Conservation (phyloP, 2,888 invertebrate genomes). For the Allolobophora icterica region DNA sequence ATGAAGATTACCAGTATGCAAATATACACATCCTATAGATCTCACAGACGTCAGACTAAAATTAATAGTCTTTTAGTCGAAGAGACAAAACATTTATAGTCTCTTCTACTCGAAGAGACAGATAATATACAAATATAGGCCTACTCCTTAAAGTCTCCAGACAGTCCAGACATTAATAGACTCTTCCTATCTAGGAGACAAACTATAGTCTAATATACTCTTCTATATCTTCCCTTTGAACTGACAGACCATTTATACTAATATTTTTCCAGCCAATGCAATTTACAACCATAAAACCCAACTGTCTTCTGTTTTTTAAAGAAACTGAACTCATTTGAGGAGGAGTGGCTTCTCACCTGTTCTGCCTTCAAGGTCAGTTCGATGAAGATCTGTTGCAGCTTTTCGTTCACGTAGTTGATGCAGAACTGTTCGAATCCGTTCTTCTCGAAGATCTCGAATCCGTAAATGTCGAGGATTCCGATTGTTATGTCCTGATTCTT, state of each 20-base stretch:
- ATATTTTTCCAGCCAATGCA: not conserved
- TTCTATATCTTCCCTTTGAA: not conserved
- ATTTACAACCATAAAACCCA: not conserved
- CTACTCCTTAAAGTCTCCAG: too few species aligned
- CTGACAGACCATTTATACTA: not conserved
- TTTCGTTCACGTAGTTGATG: slow-evolving; percentile 77
- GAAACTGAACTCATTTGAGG: too few species aligned
- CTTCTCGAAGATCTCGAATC: slow-evolving; percentile 75
- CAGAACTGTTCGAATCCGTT: slow-evolving; percentile 78
- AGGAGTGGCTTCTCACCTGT: slow-evolving; percentile 66
- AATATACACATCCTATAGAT: too few species aligned
- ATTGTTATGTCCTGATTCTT: slow-evolving; percentile 67
- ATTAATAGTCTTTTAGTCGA: too few species aligned
- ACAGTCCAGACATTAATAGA: too few species aligned
- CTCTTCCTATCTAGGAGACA: too few species aligned
- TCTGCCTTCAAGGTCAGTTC: slow-evolving; percentile 76
- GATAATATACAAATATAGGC: too few species aligned
- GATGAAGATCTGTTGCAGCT: slow-evolving; percentile 77
- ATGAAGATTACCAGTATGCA: too few species aligned
- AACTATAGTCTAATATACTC: too few species aligned
- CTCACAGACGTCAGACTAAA: too few species aligned
- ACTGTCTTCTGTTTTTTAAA: not conserved
- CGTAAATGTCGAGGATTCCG: slow-evolving; percentile 76
- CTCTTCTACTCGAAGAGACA: too few species aligned
- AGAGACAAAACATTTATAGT: too few species aligned